Conservation (phyloP, 2,888 invertebrate species). For the Bimastos eiseni region DNA sequence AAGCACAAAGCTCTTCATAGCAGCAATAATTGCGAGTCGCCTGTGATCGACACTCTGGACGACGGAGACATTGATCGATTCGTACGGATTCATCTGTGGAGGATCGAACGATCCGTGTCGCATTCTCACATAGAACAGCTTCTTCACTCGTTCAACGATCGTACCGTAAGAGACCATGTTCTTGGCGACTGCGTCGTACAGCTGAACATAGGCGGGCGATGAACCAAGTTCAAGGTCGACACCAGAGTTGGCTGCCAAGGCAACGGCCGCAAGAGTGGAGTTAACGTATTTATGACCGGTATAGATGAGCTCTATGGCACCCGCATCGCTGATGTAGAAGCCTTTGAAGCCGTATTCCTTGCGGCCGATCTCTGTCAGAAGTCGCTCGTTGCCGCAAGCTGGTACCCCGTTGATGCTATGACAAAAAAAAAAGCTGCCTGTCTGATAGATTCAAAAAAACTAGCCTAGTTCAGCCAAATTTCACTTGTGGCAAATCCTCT, state of each 20-base stretch:
- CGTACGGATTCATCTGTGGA: conserved; percentile 53
- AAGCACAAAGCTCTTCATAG: conserved; percentile 50
- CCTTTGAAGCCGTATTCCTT: conserved; percentile 45
- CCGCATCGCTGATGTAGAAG: conserved; percentile 47
- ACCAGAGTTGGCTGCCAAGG: conserved; percentile 43
- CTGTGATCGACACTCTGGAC: conserved; percentile 47
- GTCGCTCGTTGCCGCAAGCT: conserved; percentile 46
- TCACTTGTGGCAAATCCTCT: background rate
- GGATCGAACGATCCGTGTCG: conserved; percentile 48
- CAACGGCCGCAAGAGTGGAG: conserved; percentile 41
- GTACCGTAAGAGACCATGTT: conserved; percentile 8
- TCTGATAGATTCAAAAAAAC: background rate
- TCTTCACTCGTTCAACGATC: conserved; percentile 40
- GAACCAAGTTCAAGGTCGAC: conserved; percentile 43
- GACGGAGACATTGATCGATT: conserved; percentile 43
- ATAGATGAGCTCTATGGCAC: conserved; percentile 44
- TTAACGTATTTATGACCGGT: conserved; percentile 41
- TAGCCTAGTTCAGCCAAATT: background rate
- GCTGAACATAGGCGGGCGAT: conserved; percentile 3
- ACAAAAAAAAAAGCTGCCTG: background rate
- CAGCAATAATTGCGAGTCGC: conserved; percentile 47
- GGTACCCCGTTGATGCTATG: conserved; percentile 49
- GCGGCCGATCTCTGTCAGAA: conserved; percentile 44
- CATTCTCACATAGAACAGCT: conserved; percentile 47
- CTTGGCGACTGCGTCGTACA: conserved; percentile 33